Percentiles rank a stretch among this genome's conserved stretches.
phyloP scores from a whole-genome alignment of 2,113 vertebrate genomes.

The Tragelaphus imberbis region DNA sequence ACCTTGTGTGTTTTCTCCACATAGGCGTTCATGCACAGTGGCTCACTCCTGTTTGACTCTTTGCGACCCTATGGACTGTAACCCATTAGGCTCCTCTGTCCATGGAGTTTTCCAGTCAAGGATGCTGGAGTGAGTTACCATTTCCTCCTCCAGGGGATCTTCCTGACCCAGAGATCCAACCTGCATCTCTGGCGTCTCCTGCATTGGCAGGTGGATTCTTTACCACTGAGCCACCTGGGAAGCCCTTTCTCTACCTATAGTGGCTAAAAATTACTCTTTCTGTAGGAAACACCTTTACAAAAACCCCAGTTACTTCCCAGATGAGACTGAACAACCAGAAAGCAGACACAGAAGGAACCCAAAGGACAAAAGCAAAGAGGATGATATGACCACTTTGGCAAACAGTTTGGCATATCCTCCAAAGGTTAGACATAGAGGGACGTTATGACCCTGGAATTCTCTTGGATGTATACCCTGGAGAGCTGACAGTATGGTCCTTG shows the following conservation, averaged over 20 bases:
- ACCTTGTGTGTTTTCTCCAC: neutral
- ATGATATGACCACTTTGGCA: neutral
- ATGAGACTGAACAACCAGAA: neutral
- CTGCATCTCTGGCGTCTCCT: neutral
- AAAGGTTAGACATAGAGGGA: neutral
- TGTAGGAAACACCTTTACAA: neutral
- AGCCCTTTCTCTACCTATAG: neutral
- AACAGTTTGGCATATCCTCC: neutral
- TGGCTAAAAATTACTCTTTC: neutral
- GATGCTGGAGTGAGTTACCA: neutral
- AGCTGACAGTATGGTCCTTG: neutral
- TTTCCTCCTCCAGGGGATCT: neutral
- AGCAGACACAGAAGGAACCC: neutral
- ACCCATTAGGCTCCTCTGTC: neutral
- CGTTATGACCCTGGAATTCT: neutral
- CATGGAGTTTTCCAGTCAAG: neutral
- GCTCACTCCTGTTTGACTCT: fast-evolving
- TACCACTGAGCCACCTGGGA: neutral
- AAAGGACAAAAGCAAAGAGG: neutral
- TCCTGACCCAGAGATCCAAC: neutral
- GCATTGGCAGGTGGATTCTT: neutral
- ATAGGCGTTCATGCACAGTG: fast-evolving
- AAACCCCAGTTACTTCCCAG: neutral
- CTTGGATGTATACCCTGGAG: neutral
- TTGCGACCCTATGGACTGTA: neutral